phyloP scores from a whole-genome alignment of 2,113 vertebrate species.

The Neoarius graeffei region DNA sequence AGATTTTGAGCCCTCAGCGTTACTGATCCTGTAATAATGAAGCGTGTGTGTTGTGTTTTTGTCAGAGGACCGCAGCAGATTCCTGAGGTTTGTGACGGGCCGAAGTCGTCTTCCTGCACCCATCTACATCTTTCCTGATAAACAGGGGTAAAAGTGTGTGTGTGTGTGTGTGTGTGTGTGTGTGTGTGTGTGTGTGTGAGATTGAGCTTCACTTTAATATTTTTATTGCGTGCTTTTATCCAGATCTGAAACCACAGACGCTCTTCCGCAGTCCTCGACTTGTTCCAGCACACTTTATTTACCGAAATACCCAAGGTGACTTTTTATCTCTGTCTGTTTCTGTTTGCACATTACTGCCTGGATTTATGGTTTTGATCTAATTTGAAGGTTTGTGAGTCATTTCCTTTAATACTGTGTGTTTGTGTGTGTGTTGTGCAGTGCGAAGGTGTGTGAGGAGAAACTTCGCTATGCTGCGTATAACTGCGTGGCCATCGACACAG shows the following conservation, averaged over 20 bases:
- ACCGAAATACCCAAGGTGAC: constrained; percentile 91
- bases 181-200: background rate
- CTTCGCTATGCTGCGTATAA: constrained; percentile 96
- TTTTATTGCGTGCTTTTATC: constrained; percentile 45
- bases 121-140: constrained; percentile 94
- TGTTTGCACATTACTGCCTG: background rate
- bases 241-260: constrained; percentile 93
- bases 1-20: background rate
- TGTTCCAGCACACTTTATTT: constrained; percentile 96
- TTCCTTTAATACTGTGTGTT: background rate
- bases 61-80: constrained; percentile 95
- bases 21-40: background rate
- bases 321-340: background rate
- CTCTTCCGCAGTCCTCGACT: constrained; percentile 93
- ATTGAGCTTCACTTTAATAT: background rate
- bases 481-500: constrained; percentile 96
- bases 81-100: constrained; percentile 95
- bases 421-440: constrained; percentile 69
- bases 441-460: constrained; percentile 95
- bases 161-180: background rate
- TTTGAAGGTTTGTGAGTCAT: background rate
- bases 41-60: constrained; percentile 10
- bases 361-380: background rate
- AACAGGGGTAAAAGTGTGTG: constrained; percentile 81
- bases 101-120: constrained; percentile 95